A percentile compares a stretch with the other conserved stretches of the same genome.
phyloP scores from a whole-genome alignment of 2,888 invertebrate genomes.

The Mesochorus sp. region DNA sequence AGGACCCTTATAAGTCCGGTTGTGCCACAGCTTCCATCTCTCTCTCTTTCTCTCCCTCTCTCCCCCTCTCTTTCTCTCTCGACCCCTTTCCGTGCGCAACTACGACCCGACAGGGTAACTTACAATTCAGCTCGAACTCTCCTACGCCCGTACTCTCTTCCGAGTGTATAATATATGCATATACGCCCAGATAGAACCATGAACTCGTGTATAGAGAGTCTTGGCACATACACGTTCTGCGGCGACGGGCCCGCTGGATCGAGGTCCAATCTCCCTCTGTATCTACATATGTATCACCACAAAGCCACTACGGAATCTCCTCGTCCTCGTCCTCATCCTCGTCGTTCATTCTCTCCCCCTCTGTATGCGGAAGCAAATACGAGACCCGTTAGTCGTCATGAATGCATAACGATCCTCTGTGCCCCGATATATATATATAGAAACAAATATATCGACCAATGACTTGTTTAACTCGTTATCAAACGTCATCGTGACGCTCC shows the following conservation, averaged over 20 bases:
- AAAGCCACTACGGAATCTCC: not conserved
- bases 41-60: not conserved
- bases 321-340: too few species aligned
- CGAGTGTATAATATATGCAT: not conserved
- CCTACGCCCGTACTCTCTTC: not conserved
- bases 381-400: constrained; percentile 23
- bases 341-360: not conserved
- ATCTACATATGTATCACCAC: not conserved
- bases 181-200: too few species aligned
- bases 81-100: constrained; percentile 24
- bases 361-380: constrained; percentile 20
- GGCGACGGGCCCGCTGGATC: too few species aligned
- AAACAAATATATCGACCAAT: constrained; percentile 12
- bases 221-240: too few species aligned
- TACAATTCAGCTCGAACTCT: constrained; percentile 34
- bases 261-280: not conserved
- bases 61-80: not conserved
- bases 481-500: not conserved
- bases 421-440: constrained; percentile 3
- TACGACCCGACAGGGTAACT: constrained; percentile 33
- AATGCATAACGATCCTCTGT: constrained; percentile 30
- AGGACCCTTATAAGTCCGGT: constrained; percentile 32
- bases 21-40: not conserved
- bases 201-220: too few species aligned
- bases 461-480: constrained; percentile 13